Percentiles rank a stretch among this genome's conserved stretches.
Conservation (phyloP, 2,797 vertebrate species). For the Xiphorhynchus erythropygius region DNA sequence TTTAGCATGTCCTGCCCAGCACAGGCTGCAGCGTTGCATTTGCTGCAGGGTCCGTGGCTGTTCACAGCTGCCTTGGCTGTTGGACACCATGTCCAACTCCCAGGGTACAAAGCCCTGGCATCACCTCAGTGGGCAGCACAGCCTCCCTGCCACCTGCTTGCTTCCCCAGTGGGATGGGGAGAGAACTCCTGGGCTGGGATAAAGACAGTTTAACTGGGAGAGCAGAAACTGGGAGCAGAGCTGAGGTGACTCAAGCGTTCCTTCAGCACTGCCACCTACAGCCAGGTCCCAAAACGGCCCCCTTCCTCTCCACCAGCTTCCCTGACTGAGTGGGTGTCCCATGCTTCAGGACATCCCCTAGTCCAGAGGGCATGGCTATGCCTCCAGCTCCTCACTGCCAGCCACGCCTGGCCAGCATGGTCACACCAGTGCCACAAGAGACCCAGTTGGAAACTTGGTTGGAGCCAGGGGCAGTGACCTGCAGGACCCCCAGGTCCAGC, state of each 20-base stretch:
- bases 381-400: background rate
- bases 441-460: background rate
- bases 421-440: background rate
- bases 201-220: background rate
- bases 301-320: background rate
- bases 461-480: background rate
- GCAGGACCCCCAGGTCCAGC: background rate
- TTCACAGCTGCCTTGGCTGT: background rate
- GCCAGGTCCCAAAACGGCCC: background rate
- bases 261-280: background rate
- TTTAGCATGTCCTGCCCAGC: background rate
- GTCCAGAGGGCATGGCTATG: background rate
- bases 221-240: background rate
- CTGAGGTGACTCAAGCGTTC: background rate
- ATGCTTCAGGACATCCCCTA: too few species aligned
- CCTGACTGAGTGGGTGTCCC: background rate
- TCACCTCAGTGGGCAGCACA: background rate
- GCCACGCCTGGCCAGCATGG: background rate
- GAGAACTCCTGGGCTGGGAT: background rate
- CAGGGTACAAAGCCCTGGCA: background rate
- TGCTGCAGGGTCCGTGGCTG: background rate
- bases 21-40: background rate
- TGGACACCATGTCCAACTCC: background rate
- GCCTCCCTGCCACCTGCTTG: background rate
- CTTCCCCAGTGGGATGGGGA: too few species aligned